Conservation (phyloP, 2,888 invertebrate genomes). For the Ctena decussata region DNA sequence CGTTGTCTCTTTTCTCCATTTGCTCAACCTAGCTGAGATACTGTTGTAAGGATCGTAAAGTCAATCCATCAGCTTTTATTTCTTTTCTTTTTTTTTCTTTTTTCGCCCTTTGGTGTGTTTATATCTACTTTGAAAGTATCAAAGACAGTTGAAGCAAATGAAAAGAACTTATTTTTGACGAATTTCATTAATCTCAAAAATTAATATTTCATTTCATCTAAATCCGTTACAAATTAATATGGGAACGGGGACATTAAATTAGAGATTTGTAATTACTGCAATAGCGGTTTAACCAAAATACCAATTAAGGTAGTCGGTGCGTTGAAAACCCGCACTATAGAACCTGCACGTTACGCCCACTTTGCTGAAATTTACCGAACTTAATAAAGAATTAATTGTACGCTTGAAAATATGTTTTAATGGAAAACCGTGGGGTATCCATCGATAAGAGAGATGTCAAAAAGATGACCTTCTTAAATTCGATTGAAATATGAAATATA, state of each 20-base stretch:
- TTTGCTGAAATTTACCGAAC: neutral
- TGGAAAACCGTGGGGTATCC: conserved; percentile 12
- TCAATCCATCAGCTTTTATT: no score
- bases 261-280: neutral
- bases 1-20: no score
- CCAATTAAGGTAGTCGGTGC: neutral
- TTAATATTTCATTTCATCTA: neutral
- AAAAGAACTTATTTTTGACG: neutral
- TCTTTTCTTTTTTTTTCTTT: no score
- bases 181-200: neutral
- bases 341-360: neutral
- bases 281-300: neutral
- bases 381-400: conserved; percentile 10
- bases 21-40: no score
- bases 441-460: neutral
- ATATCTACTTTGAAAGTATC: no score
- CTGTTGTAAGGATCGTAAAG: no score
- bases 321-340: neutral
- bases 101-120: no score
- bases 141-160: no score
- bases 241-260: neutral
- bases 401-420: conserved; percentile 9
- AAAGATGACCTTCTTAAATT: conserved; percentile 6
- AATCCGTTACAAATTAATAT: neutral
- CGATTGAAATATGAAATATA: conserved; percentile 4